phyloP scores from a whole-genome alignment of 2,888 invertebrate genomes.

The Aelia acuminata region DNA sequence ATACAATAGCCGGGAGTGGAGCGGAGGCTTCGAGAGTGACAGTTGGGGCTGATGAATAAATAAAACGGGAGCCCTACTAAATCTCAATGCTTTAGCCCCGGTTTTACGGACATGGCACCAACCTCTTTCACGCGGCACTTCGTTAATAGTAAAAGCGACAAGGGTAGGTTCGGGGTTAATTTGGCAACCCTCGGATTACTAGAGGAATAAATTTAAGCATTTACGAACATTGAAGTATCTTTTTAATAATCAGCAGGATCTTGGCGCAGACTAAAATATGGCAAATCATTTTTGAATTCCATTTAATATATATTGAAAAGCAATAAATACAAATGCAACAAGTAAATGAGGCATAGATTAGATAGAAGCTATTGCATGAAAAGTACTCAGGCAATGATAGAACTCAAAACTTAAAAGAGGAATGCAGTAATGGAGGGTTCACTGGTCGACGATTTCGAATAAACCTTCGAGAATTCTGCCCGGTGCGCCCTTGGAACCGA shows the following conservation, averaged over 20 bases:
- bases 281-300: too few relatives aligned
- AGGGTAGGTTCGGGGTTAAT: background rate
- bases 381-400: too few relatives aligned
- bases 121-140: background rate
- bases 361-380: too few relatives aligned
- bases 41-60: constrained; percentile 44
- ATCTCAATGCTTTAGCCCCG: constrained; percentile 48
- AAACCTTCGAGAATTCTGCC: too few relatives aligned
- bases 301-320: too few relatives aligned
- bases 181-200: background rate
- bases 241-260: background rate
- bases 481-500: too few relatives aligned
- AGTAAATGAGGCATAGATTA: too few relatives aligned
- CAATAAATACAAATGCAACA: too few relatives aligned
- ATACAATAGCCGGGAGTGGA: background rate
- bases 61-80: constrained; percentile 36
- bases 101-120: constrained; percentile 19
- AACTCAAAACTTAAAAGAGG: too few relatives aligned
- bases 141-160: constrained; percentile 21
- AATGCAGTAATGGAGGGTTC: too few relatives aligned
- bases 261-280: background rate
- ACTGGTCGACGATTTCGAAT: too few relatives aligned
- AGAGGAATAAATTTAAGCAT: background rate
- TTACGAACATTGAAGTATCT: background rate
- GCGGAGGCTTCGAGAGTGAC: background rate